These are phyloP conservation scores for Eleutherodactylus coqui DNA, from an alignment of 2,797 vertebrate genomes.

Conservation along the genomic window DNA sequence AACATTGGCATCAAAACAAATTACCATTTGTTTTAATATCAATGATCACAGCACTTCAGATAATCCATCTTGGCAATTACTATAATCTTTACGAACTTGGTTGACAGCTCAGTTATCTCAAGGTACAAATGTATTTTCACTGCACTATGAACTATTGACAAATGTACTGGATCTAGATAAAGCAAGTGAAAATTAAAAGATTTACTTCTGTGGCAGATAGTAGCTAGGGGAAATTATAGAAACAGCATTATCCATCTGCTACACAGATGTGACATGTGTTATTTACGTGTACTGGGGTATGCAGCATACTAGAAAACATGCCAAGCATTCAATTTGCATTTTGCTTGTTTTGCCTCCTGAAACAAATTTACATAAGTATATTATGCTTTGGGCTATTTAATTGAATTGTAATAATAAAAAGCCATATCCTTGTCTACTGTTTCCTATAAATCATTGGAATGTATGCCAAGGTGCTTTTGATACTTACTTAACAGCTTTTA, in stretches of 20 bases:
- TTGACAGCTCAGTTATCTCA: slow-evolving; percentile 40
- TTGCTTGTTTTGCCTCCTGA: slow-evolving; percentile 51
- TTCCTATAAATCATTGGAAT: slow-evolving; percentile 4
- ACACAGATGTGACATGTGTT: slow-evolving; percentile 69
- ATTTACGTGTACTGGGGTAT: slow-evolving; percentile 65
- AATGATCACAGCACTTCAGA: slow-evolving; percentile 23
- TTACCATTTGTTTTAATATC: slow-evolving; percentile 40
- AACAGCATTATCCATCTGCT: slow-evolving; percentile 88
- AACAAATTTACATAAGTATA: slow-evolving; percentile 44
- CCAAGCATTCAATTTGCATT: slow-evolving; percentile 49
- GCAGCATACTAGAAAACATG: slow-evolving; percentile 41
- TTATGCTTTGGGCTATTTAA: slow-evolving; percentile 13
- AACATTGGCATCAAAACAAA: slow-evolving; percentile 27
- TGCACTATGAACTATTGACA: slow-evolving; percentile 28
- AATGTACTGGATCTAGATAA: slow-evolving; percentile 82
- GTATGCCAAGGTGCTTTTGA: not conserved
- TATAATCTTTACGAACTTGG: slow-evolving; percentile 34
- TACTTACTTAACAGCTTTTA: not conserved
- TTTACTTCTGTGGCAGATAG: slow-evolving; percentile 76
- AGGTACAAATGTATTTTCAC: slow-evolving; percentile 38
- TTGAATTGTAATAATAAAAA: slow-evolving; percentile 18
- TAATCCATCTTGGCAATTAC: slow-evolving; percentile 36
- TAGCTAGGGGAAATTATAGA: slow-evolving; percentile 84
- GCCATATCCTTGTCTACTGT: slow-evolving; percentile 1
- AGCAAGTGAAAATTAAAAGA: slow-evolving; percentile 84